These are phyloP conservation scores for Drosophila persimilis DNA, from an alignment of 1,140 invertebrate species.

Conservation along the genomic window DNA sequence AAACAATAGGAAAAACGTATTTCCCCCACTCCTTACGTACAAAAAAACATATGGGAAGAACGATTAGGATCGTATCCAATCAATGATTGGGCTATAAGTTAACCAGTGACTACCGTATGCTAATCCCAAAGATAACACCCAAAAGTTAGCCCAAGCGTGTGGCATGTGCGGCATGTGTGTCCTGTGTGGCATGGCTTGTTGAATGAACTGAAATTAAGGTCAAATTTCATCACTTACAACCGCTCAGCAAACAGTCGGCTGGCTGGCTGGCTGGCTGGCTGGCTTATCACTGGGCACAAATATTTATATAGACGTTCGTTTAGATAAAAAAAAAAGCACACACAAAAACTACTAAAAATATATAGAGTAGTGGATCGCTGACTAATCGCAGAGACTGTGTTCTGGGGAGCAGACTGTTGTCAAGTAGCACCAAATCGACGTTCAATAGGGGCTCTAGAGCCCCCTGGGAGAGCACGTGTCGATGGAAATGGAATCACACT, in stretches of 20 bases:
- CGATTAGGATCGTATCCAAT: no score
- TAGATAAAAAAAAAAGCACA: conserved; percentile 33
- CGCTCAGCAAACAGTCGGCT: neutral
- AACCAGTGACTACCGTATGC: conserved; percentile 7
- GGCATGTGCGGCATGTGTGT: no score
- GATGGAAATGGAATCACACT: conserved; percentile 12
- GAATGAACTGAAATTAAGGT: conserved; percentile 29
- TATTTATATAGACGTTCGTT: conserved; percentile 50
- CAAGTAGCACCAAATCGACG: conserved; percentile 20
- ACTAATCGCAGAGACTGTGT: conserved; percentile 41
- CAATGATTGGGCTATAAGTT: no score
- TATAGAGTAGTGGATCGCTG: conserved; percentile 11
- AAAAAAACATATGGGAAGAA: no score
- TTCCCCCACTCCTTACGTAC: no score
- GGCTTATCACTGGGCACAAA: conserved; percentile 54
- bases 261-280: no score
- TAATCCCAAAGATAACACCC: conserved; percentile 29
- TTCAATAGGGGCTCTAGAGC: conserved; percentile 4
- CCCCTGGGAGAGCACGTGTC: conserved; percentile 17
- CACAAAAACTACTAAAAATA: no score
- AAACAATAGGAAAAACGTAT: conserved; percentile 8
- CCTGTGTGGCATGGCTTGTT: conserved; percentile 22
- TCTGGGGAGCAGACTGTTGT: conserved; percentile 21
- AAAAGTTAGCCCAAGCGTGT: conserved; percentile 22
- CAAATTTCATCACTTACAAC: neutral